phyloP scores from a whole-genome alignment of 2,113 vertebrate genomes.

The Solenodon paradoxus region DNA sequence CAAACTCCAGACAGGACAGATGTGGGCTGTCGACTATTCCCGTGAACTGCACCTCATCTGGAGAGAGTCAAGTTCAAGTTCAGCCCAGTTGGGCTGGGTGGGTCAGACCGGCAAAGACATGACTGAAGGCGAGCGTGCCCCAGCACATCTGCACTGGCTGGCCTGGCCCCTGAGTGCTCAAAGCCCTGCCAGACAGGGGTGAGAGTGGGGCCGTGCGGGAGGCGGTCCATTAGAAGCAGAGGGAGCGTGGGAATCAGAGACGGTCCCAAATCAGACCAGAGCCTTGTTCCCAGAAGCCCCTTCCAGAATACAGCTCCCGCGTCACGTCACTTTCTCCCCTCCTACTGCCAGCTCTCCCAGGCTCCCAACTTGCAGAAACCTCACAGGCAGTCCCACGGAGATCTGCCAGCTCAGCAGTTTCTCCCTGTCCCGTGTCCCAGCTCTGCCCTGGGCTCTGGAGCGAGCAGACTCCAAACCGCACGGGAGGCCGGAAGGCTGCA shows the following conservation, averaged over 20 bases:
- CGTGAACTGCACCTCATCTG: not conserved
- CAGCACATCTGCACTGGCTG: not conserved
- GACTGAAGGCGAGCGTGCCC: not conserved
- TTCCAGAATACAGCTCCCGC: not conserved
- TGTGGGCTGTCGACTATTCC: rapidly evolving
- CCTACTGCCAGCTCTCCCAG: not conserved
- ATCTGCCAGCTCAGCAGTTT: slow-evolving; percentile 11
- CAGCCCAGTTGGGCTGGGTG: not conserved
- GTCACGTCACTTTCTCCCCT: not conserved
- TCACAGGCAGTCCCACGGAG: not conserved
- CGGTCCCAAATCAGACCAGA: not conserved
- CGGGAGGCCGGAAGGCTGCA: not conserved
- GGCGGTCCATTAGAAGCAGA: not conserved
- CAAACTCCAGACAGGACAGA: not conserved
- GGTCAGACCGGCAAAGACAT: not conserved
- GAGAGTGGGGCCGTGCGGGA: not conserved
- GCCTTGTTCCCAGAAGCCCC: not conserved
- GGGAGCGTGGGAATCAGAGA: not conserved
- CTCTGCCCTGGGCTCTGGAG: not conserved
- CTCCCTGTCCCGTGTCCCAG: not conserved
- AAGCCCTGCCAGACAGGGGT: not conserved
- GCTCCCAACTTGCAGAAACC: not conserved
- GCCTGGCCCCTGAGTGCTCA: not conserved
- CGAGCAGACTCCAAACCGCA: not conserved
- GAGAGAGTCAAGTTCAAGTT: slow-evolving; percentile 14